phyloP scores from a whole-genome alignment of 2,797 vertebrate species.

The Sciurus vulgaris region DNA sequence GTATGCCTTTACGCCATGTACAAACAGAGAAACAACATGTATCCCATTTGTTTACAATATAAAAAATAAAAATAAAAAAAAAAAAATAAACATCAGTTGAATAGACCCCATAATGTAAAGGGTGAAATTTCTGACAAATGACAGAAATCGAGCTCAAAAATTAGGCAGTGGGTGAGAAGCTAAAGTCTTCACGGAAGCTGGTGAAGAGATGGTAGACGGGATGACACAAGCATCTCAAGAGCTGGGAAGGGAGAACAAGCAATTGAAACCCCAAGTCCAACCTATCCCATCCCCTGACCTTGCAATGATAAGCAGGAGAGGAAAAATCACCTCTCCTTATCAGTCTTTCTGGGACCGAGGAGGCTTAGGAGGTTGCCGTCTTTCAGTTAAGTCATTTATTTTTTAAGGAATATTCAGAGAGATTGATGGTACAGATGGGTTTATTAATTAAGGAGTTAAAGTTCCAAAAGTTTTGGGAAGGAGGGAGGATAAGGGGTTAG shows the following conservation, averaged over 20 bases:
- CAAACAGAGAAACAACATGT: too few species aligned
- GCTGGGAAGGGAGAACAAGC: not conserved
- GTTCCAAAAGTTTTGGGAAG: not conserved
- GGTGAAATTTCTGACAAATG: not conserved
- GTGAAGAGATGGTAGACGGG: not conserved
- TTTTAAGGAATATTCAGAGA: not conserved
- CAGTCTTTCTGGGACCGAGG: not conserved
- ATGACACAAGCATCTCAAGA: not conserved
- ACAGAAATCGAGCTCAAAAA: not conserved
- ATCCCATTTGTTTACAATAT: too few species aligned
- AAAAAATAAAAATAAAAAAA: too few species aligned
- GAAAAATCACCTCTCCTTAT: not conserved
- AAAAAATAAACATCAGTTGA: not conserved
- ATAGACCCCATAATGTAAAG: not conserved
- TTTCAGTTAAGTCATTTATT: not conserved
- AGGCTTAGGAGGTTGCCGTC: not conserved
- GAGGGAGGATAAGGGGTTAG: not conserved
- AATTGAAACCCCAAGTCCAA: not conserved
- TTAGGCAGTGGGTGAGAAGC: not conserved
- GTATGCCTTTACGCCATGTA: too few species aligned
- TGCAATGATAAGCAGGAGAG: not conserved
- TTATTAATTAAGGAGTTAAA: not conserved
- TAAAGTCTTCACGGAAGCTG: accelerated
- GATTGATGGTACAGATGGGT: not conserved
- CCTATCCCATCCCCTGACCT: not conserved